phyloP scores from a whole-genome alignment of 2,888 invertebrate species.

The Lepidochrysops patricia region DNA sequence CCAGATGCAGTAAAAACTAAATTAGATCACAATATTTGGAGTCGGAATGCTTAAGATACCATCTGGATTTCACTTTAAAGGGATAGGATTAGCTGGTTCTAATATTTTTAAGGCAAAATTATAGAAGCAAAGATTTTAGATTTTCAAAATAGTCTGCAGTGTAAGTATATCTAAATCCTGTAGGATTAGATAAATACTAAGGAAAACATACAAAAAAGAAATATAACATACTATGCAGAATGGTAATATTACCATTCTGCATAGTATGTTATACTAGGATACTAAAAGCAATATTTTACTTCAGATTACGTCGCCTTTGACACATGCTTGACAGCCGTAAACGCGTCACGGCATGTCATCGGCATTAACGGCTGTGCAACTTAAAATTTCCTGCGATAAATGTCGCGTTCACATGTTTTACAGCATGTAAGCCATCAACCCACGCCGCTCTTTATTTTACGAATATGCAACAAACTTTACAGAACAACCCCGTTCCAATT shows the following conservation, averaged over 20 bases:
- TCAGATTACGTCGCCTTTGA: too few relatives aligned
- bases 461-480: neutral
- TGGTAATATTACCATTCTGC: neutral
- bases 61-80: neutral
- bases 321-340: neutral
- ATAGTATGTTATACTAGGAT: too few relatives aligned
- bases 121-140: neutral
- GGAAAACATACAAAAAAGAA: neutral
- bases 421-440: neutral
- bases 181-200: neutral
- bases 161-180: neutral
- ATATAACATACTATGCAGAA: too few relatives aligned
- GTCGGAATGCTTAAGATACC: neutral
- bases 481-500: too few relatives aligned
- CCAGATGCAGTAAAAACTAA: conserved; percentile 3
- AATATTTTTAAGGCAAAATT: neutral
- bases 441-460: neutral
- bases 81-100: neutral
- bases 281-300: too few relatives aligned
- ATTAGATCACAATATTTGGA: conserved; percentile 3
- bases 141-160: neutral
- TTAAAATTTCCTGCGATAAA: neutral
- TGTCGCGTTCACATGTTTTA: neutral
- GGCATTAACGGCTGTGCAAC: neutral
- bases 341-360: neutral